A percentile compares a stretch with the other conserved stretches of the same genome.
Evolutionary conservation across 1,140 invertebrate genomes (phyloP).

Genomic region (Aphidius ervi): DNA sequence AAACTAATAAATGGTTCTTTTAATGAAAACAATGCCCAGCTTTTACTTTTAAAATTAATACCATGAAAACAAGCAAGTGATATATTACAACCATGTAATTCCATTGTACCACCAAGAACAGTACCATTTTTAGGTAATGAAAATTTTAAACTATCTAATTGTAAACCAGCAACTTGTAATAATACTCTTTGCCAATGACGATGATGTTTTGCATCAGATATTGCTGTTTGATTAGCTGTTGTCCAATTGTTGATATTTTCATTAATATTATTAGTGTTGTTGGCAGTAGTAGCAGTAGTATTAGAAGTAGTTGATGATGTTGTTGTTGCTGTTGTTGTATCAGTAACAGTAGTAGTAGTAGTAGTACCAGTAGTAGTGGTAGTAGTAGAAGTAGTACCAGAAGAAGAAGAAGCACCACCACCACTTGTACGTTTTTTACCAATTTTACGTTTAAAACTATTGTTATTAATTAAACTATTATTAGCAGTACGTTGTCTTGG

Average conservation of each 20-base stretch:
- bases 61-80: slow-evolving; percentile 96
- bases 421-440: slow-evolving; percentile 41
- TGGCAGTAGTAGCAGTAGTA: too few relatives aligned
- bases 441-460: slow-evolving; percentile 46
- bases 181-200: slow-evolving; percentile 87
- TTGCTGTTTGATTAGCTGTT: slow-evolving; percentile 43
- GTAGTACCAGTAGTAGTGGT: too few relatives aligned
- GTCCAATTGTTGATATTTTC: too few relatives aligned
- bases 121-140: slow-evolving; percentile 61
- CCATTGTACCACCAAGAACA: slow-evolving; percentile 89
- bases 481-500: slow-evolving; percentile 52
- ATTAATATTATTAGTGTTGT: too few relatives aligned
- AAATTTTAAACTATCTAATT: slow-evolving; percentile 67
- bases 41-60: slow-evolving; percentile 95
- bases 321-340: too few relatives aligned
- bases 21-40: slow-evolving; percentile 93
- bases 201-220: slow-evolving; percentile 73
- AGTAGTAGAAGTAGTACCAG: too few relatives aligned
- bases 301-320: too few relatives aligned
- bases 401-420: slow-evolving; percentile 32
- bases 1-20: slow-evolving; percentile 94
- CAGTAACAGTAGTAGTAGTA: too few relatives aligned
- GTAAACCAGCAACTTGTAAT: slow-evolving; percentile 66
- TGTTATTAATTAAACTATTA: slow-evolving; percentile 34
- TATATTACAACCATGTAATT: slow-evolving; percentile 85